Evolutionary conservation across 2,113 vertebrate species (phyloP).

Genomic region (Fregata magnificens): DNA sequence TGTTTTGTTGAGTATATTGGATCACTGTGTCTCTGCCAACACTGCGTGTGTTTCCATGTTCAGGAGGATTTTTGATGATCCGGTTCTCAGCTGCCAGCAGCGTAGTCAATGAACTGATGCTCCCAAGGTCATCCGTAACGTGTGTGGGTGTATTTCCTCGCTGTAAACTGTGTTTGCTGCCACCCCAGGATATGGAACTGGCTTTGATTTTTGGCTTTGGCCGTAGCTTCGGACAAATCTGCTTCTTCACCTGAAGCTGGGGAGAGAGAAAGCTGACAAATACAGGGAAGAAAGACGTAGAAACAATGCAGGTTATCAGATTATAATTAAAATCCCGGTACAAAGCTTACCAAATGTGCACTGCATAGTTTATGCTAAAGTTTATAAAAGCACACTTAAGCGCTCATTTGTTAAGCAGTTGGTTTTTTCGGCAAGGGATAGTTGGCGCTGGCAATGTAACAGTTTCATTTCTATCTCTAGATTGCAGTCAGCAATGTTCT

Average conservation of each 20-base stretch:
- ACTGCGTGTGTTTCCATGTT: not conserved
- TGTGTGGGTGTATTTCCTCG: not conserved
- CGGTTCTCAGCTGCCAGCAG: constrained; percentile 8
- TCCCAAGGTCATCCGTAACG: not conserved
- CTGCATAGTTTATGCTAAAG: not conserved
- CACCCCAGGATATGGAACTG: constrained; percentile 18
- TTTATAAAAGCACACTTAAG: not conserved
- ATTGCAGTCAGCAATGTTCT: not conserved
- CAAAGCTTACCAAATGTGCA: not conserved
- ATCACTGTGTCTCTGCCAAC: not conserved
- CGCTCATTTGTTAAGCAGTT: not conserved
- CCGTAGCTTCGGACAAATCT: constrained; percentile 5
- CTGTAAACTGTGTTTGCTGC: not conserved
- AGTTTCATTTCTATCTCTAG: not conserved
- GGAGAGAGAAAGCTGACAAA: not conserved
- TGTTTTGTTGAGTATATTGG: not conserved
- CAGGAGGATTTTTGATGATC: constrained; percentile 19
- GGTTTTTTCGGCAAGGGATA: not conserved
- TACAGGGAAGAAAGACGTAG: not conserved
- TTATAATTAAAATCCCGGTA: not conserved
- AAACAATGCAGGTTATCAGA: not conserved
- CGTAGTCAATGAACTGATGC: not conserved
- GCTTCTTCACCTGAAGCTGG: not conserved
- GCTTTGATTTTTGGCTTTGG: constrained; percentile 19
- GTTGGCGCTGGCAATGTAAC: not conserved